Conservation (phyloP, 2,113 vertebrate species). For the Hippocampus zosterae region DNA sequence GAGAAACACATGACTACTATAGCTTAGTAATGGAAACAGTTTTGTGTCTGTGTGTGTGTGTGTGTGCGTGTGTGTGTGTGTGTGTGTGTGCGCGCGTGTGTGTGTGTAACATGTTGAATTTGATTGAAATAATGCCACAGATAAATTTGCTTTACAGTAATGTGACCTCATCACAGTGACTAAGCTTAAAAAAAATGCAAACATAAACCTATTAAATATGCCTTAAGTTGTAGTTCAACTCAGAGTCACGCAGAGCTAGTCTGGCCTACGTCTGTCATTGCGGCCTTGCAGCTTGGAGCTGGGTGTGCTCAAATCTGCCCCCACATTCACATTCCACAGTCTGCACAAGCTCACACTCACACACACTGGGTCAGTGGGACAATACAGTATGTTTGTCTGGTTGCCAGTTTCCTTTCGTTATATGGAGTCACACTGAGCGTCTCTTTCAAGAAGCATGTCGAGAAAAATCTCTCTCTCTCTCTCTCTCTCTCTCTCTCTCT, state of each 20-base stretch:
- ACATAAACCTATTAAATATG: slow-evolving; percentile 4
- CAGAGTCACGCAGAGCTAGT: slow-evolving; percentile 9
- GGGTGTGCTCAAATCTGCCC: slow-evolving; percentile 36
- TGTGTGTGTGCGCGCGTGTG: no score
- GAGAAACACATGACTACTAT: slow-evolving; percentile 51
- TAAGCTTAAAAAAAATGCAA: slow-evolving; percentile 6
- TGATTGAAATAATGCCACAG: slow-evolving; percentile 18
- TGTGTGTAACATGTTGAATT: slow-evolving; percentile 20
- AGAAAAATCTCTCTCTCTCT: not conserved
- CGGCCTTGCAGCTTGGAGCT: slow-evolving; percentile 22
- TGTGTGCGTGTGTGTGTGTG: no score
- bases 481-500: no score
- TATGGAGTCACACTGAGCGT: slow-evolving; percentile 6
- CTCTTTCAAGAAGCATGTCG: slow-evolving; percentile 33
- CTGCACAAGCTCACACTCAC: slow-evolving; percentile 9
- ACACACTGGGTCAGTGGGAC: slow-evolving; percentile 63
- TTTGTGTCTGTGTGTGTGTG: no score
- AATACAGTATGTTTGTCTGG: slow-evolving; percentile 40
- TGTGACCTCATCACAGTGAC: slow-evolving; percentile 9
- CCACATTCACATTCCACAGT: slow-evolving; percentile 41
- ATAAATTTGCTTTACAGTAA: not conserved
- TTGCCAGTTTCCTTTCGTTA: slow-evolving; percentile 46
- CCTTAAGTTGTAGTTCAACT: slow-evolving; percentile 7
- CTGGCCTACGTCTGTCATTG: slow-evolving; percentile 29
- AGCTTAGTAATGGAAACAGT: not conserved